A percentile compares a stretch with the other conserved stretches of the same genome.
Conservation (phyloP, 2,797 vertebrate genomes). For the Rhinoraja longicauda region DNA sequence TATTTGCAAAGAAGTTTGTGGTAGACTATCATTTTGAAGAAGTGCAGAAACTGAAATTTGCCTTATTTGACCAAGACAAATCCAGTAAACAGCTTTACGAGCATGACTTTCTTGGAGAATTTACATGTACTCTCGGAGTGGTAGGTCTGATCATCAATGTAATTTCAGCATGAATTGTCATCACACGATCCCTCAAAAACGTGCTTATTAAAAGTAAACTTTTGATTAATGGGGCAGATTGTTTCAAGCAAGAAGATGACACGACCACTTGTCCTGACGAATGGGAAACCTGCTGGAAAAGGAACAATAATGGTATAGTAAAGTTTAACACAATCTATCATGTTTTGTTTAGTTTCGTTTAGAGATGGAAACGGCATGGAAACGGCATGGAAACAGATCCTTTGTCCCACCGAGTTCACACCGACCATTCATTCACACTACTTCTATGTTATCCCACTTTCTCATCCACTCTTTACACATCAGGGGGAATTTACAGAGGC, state of each 20-base stretch:
- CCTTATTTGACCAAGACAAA: conserved; percentile 95
- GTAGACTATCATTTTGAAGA: conserved; percentile 95
- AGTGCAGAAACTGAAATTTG: conserved; percentile 93
- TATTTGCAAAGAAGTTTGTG: conserved; percentile 90
- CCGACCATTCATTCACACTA: too few species aligned
- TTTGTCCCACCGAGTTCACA: too few species aligned
- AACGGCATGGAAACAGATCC: too few species aligned
- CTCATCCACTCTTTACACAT: too few species aligned
- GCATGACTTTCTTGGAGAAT: conserved; percentile 92
- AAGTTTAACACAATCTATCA: not conserved
- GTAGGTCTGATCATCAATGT: conserved; percentile 54
- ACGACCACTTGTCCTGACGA: conserved; percentile 76
- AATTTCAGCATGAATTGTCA: not conserved
- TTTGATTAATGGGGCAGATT: conserved; percentile 60
- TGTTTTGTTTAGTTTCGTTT: too few species aligned
- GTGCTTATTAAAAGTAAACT: not conserved
- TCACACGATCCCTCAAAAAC: not conserved
- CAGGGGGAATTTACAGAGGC: too few species aligned
- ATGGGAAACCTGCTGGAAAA: conserved; percentile 92
- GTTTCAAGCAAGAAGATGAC: conserved; percentile 97
- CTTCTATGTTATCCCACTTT: too few species aligned
- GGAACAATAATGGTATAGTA: conserved; percentile 77
- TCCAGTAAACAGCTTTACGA: conserved; percentile 85
- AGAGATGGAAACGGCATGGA: too few species aligned
- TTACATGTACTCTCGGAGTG: conserved; percentile 83